Evolutionary conservation across 2,113 vertebrate species (phyloP), one percentile per base, ranked within the genome.

Genomic region (Marmota monax): DNA sequence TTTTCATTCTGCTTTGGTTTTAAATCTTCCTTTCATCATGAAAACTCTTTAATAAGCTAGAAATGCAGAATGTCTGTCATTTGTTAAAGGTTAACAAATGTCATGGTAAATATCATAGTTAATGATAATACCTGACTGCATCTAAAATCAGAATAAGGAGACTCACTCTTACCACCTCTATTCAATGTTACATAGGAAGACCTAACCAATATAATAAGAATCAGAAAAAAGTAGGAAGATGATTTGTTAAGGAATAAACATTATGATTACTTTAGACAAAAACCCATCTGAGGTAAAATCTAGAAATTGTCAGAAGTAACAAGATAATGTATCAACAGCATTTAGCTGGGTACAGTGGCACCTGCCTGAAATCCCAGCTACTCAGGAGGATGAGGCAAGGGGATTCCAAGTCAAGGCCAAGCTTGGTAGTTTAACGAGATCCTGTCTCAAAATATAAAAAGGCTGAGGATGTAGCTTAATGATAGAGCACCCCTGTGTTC

Each of bases 1-100:
- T 79, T 87, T 91, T 91, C 65, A 93, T 79, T 82, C 29, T 73
- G 87, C 34, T 12, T 82, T 78, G 56, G 94, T 83, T 89, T 86
- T 86, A 96, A 94, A 76, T 82, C 23, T 42, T 74, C n/a, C 45
- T 84, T 79, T 58, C 34, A 12, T 45, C 17, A 86, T 83, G 73
- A 65, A 82, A 69, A n/a, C 39, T 70, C 48, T 78, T 58, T 51
- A 89, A 39, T 76, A 67, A 90, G 13, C 53, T 51, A 86, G 42
- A 9, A 90, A 73, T 39, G 86, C 3, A 10, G 20, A 86, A 90
- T 0, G 82, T 20, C 42, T 86, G 7, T 39, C 89, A 96, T n/a
- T 58, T n/a, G 18, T 85, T 89, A 80, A 91, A 80, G 4, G 65
- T 11, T 63, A 95, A 90, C 42, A 84, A 84, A 92, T 78, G 72